These are phyloP conservation scores for Pachyuromys duprasi DNA, from an alignment of 2,797 vertebrate genomes.

Conservation along the genomic window DNA sequence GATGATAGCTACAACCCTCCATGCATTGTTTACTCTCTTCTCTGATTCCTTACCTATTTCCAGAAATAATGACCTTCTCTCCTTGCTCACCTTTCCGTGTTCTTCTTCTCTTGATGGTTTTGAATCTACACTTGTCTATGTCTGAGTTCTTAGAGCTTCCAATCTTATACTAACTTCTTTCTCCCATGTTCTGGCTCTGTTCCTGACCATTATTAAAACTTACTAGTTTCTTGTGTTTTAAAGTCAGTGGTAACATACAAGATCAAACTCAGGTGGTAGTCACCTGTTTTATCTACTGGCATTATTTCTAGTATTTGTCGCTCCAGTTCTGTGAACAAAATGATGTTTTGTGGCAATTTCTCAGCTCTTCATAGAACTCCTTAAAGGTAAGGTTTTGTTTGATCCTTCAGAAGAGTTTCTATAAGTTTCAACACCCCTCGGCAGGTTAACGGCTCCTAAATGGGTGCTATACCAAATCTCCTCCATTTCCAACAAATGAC, in stretches of 20 bases:
- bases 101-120: conserved; percentile 19
- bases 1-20: not conserved
- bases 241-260: conserved; percentile 16
- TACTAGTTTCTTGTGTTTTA: conserved; percentile 42
- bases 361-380: conserved; percentile 39
- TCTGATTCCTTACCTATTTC: conserved; percentile 33
- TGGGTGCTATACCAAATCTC: conserved; percentile 38
- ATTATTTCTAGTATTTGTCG: not conserved
- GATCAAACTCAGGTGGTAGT: not conserved
- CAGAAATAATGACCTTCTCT: conserved; percentile 18
- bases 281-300: not conserved
- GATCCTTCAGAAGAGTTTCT: conserved; percentile 21
- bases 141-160: conserved; percentile 37
- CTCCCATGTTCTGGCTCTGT: not conserved
- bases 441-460: conserved; percentile 55
- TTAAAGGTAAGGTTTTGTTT: conserved; percentile 49
- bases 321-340: conserved; percentile 6
- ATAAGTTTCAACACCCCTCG: not conserved
- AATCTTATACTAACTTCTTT: not conserved
- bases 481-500: conserved; percentile 42
- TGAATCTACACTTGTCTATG: not conserved
- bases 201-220: not conserved
- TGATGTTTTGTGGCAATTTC: conserved; percentile 29
- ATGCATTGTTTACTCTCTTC: not conserved
- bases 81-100: conserved; percentile 12